Evolutionary conservation across 1,140 invertebrate genomes (phyloP), one percentile per base, ranked within the genome.

Genomic region (Episyrphus balteatus): DNA sequence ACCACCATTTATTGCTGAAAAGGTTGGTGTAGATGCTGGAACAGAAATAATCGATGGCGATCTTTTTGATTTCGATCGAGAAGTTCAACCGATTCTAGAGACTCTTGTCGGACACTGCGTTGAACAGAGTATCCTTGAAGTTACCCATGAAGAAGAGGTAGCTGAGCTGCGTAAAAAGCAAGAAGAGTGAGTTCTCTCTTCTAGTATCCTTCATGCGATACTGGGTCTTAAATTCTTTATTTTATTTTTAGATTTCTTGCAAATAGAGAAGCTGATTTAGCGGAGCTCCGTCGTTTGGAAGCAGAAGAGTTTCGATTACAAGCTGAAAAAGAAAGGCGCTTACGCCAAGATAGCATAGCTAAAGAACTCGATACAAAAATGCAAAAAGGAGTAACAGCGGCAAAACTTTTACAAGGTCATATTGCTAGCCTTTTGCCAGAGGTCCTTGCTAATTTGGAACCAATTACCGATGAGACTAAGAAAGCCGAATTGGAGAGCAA

Each of bases 1-100:
- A 9, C 89, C 89, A 1, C 64, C 78, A 3, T 87, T 83, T 62
- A 78, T 81, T 51, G 83, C 86, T 9, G 77, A 79, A 34, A 89
- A 86, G 70, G 78, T 78, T 48, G 89, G 89, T 21, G 71, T 81
- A 21, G 89, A 93, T 70, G 80, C 73, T 2, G 72, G 69, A 51
- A 94, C 91, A 17, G 89, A 95, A 73, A 92, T 93, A 40, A 78
- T 80, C 54, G 83, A 87, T 5, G 88, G 87, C 46, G 90, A 94
- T 79, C 70, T 89, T n/a, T 89, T 86, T 68, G 83, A 93, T 70
- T 95, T 90, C 70, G 89, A 94, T 68, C 69, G 79, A 54, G 90
- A 93, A 68, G 88, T 92, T 9, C 81, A 83, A 57, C 88, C 90
- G 8, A 83, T 93, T 36, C 73, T 93, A 43, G 89, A 93, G 67